These are phyloP conservation scores for Idaea biselata DNA, from an alignment of 2,888 invertebrate genomes.

Conservation along the genomic window DNA sequence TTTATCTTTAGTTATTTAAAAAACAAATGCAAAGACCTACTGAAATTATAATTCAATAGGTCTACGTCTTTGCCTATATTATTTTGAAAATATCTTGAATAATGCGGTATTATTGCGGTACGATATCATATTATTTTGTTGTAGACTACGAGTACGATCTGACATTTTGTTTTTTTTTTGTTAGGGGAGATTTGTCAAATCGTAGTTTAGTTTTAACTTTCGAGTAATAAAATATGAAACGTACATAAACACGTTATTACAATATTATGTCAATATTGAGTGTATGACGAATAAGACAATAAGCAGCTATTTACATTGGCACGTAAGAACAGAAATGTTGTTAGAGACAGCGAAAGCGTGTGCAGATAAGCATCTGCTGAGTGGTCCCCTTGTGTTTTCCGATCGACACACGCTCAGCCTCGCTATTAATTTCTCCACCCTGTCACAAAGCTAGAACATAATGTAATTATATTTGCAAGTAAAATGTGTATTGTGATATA, in stretches of 20 bases:
- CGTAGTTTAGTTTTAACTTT: not conserved
- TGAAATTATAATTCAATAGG: too few species aligned
- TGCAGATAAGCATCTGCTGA: conserved; percentile 79
- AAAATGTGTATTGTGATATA: conserved; percentile 57
- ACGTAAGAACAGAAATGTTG: conserved; percentile 45
- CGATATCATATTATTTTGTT: too few species aligned
- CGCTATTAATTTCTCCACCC: conserved; percentile 76
- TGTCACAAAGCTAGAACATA: conserved; percentile 73
- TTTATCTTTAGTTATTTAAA: too few species aligned
- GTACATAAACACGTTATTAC: conserved; percentile 18
- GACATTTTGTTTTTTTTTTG: too few species aligned
- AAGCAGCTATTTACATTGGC: conserved; percentile 42
- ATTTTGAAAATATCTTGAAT: too few species aligned
- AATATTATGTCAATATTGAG: conserved; percentile 17
- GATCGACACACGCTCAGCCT: conserved; percentile 65
- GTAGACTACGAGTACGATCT: too few species aligned
- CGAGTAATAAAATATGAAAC: conserved; percentile 10
- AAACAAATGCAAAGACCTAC: too few species aligned
- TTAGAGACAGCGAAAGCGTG: conserved; percentile 47
- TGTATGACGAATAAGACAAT: conserved; percentile 33
- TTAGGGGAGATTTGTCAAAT: too few species aligned
- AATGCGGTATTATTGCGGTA: too few species aligned
- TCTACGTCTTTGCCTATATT: too few species aligned
- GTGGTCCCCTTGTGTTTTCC: conserved; percentile 73
- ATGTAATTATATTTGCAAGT: conserved; percentile 78